Evolutionary conservation across 2,113 vertebrate species (phyloP).

Genomic region (Pygoscelis antarcticus): DNA sequence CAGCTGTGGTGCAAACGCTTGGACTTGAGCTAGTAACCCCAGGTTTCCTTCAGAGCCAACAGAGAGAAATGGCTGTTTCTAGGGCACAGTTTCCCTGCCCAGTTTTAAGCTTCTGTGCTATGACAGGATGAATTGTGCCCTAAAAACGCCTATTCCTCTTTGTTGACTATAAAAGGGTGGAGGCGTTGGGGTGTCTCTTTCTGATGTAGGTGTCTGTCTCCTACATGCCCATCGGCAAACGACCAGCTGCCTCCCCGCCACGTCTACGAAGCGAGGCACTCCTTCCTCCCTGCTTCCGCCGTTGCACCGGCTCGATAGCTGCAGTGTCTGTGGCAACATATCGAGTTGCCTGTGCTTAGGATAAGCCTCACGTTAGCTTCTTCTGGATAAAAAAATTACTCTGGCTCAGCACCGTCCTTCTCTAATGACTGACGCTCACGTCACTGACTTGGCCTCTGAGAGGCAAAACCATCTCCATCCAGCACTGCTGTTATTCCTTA

Average conservation of each 20-base stretch:
- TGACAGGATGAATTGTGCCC: accelerated
- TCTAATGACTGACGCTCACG: not conserved
- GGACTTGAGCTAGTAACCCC: not conserved
- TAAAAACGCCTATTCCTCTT: not conserved
- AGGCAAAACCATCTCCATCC: not conserved
- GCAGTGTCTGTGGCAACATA: not conserved
- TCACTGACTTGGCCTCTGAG: not conserved
- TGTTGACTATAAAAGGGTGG: not conserved
- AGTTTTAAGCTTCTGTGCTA: not conserved
- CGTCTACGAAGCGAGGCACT: accelerated
- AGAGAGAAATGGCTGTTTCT: not conserved
- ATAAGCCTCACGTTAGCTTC: not conserved
- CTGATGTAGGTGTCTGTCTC: not conserved
- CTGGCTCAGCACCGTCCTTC: not conserved
- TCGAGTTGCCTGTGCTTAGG: not conserved
- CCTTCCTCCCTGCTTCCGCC: not conserved
- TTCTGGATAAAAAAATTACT: not conserved
- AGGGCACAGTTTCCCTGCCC: not conserved
- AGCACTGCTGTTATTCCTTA: not conserved
- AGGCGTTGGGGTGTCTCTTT: accelerated
- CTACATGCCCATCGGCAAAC: accelerated
- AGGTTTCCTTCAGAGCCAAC: not conserved
- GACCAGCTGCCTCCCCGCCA: not conserved
- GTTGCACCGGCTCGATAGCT: not conserved
- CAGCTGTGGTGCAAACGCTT: not conserved